These are phyloP conservation scores for Psilopsiagon aurifrons DNA, from an alignment of 2,113 vertebrate species.

Conservation along the genomic window DNA sequence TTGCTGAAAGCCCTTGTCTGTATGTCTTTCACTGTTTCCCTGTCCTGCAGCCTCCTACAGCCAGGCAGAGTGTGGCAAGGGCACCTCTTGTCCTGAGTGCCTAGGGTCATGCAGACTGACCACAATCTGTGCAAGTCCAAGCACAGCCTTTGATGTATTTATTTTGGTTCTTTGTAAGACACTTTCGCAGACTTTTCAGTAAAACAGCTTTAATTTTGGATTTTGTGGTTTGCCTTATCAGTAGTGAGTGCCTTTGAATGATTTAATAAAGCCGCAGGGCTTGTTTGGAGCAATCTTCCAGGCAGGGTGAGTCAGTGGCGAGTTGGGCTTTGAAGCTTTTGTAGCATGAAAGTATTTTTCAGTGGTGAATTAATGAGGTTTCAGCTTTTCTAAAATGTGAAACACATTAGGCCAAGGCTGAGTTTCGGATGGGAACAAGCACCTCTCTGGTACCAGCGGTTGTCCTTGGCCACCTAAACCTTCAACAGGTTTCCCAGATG, in stretches of 20 bases:
- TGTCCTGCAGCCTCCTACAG: neutral
- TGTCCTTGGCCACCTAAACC: neutral
- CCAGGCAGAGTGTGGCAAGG: neutral
- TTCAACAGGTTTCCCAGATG: neutral
- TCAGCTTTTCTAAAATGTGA: neutral
- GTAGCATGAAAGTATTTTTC: neutral
- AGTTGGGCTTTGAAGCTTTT: neutral
- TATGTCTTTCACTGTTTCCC: neutral
- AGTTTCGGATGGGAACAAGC: neutral
- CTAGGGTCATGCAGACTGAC: neutral
- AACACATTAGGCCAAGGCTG: neutral
- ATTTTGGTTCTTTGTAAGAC: neutral
- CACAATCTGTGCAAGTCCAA: neutral
- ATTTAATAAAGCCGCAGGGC: rapidly evolving
- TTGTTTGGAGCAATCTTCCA: neutral
- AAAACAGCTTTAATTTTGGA: neutral
- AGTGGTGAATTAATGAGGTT: constrained; percentile 17
- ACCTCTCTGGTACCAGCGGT: neutral
- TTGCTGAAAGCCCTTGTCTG: neutral
- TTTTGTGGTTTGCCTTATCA: neutral
- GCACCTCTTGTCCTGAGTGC: neutral
- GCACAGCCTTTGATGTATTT: neutral
- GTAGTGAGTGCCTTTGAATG: neutral
- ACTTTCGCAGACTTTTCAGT: neutral
- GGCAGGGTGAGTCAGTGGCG: neutral